phyloP scores from a whole-genome alignment of 2,888 invertebrate species.

The Bugula neritina region DNA sequence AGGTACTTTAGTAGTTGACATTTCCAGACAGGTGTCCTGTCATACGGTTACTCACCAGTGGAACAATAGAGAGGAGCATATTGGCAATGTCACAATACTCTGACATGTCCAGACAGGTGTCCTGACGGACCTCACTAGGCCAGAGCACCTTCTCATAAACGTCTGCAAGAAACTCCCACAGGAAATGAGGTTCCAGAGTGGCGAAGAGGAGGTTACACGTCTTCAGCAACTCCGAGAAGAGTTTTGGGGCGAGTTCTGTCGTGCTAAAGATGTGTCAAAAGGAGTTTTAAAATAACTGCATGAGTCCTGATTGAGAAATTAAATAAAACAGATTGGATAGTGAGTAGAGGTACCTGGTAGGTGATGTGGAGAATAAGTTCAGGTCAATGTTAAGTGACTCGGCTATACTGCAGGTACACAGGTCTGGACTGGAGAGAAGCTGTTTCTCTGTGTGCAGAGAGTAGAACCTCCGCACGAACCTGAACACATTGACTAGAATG shows the following conservation, averaged over 20 bases:
- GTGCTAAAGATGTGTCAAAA: too few relatives aligned
- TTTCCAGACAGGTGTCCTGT: too few relatives aligned
- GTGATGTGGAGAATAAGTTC: neutral
- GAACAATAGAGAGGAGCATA: constrained; percentile 63
- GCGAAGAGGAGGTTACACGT: constrained; percentile 77
- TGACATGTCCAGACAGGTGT: constrained; percentile 42
- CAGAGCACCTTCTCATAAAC: constrained; percentile 44
- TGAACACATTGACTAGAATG: constrained; percentile 63
- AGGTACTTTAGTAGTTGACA: too few relatives aligned
- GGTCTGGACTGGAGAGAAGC: neutral
- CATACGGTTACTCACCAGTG: constrained; percentile 57
- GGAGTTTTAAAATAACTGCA: too few relatives aligned
- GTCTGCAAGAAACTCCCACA: constrained; percentile 70
- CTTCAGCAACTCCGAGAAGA: constrained; percentile 65
- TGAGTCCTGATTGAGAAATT: too few relatives aligned
- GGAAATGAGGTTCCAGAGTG: constrained; percentile 75
- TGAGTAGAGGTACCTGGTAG: neutral
- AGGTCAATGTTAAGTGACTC: constrained; percentile 6
- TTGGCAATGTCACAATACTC: constrained; percentile 70
- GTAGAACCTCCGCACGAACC: constrained; percentile 33
- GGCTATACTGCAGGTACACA: neutral
- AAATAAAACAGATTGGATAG: too few relatives aligned
- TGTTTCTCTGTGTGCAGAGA: constrained; percentile 1
- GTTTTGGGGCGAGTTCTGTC: constrained; percentile 25
- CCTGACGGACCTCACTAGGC: constrained; percentile 9